phyloP scores from a whole-genome alignment of 2,888 invertebrate genomes.

The Melitaea athalia region DNA sequence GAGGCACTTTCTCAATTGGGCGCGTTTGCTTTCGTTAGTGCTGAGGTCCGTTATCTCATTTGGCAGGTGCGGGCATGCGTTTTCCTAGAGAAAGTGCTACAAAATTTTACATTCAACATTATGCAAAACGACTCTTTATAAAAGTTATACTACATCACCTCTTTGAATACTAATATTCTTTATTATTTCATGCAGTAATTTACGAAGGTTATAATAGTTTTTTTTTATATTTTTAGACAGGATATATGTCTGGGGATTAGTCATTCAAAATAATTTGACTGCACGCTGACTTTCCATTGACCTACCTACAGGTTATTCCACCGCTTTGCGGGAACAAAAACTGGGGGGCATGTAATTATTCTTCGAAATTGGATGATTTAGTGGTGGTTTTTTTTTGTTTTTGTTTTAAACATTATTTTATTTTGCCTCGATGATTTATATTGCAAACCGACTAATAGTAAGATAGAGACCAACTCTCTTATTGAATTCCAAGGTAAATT shows the following conservation, averaged over 20 bases:
- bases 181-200: not conserved
- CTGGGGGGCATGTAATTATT: slow-evolving; percentile 53
- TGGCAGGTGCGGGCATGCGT: slow-evolving; percentile 72
- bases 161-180: slow-evolving; percentile 15
- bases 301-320: slow-evolving; percentile 76
- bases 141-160: slow-evolving; percentile 19
- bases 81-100: slow-evolving; percentile 75
- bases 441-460: too few species aligned
- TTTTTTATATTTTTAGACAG: slow-evolving; percentile 18
- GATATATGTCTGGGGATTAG: slow-evolving; percentile 49
- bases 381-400: slow-evolving; percentile 18
- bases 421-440: too few species aligned
- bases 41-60: slow-evolving; percentile 77
- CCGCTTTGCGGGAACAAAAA: slow-evolving; percentile 66
- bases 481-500: too few species aligned
- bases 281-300: slow-evolving; percentile 68
- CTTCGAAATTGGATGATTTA: slow-evolving; percentile 48
- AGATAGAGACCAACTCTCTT: too few species aligned
- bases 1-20: slow-evolving; percentile 73
- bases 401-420: not conserved
- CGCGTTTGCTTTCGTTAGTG: slow-evolving; percentile 79
- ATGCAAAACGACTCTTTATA: slow-evolving; percentile 56
- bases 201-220: slow-evolving; percentile 2
- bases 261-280: slow-evolving; percentile 59
- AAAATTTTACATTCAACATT: slow-evolving; percentile 62